These are phyloP conservation scores for Gnathonemus longibarbis DNA, from an alignment of 2,113 vertebrate genomes.

Conservation along the genomic window DNA sequence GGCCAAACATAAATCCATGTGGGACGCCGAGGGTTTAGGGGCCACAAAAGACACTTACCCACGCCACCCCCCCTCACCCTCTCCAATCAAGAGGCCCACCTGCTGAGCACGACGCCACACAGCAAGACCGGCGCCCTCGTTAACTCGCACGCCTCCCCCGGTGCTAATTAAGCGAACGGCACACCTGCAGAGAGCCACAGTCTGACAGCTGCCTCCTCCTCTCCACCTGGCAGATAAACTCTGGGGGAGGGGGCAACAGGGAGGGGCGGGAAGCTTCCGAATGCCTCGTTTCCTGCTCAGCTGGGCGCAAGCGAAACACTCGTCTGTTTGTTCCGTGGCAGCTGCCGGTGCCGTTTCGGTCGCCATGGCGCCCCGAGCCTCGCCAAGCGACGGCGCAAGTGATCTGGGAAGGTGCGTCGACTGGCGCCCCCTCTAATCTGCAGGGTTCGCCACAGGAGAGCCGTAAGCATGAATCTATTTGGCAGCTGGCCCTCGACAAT, in stretches of 20 bases:
- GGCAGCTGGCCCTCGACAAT: background rate
- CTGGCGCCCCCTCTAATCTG: background rate
- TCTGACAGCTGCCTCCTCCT: background rate
- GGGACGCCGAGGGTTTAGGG: background rate
- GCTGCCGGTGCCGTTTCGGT: background rate
- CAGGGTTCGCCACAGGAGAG: background rate
- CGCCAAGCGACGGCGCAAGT: background rate
- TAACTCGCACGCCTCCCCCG: background rate
- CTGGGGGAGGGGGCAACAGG: background rate
- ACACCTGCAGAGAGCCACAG: background rate
- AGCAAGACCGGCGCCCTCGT: background rate
- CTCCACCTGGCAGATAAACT: slow-evolving; percentile 3
- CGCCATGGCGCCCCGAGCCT: background rate
- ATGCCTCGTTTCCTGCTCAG: background rate
- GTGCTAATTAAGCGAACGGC: background rate
- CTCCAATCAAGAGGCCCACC: background rate
- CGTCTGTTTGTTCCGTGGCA: slow-evolving; percentile 23
- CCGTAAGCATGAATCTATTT: background rate
- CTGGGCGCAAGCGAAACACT: slow-evolving; percentile 24
- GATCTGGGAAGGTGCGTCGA: background rate
- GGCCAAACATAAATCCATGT: background rate
- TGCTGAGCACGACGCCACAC: background rate
- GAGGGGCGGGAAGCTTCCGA: background rate
- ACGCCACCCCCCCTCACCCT: background rate
- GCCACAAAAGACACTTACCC: background rate